phyloP scores from a whole-genome alignment of 2,888 invertebrate species.

The Cephus runcator region DNA sequence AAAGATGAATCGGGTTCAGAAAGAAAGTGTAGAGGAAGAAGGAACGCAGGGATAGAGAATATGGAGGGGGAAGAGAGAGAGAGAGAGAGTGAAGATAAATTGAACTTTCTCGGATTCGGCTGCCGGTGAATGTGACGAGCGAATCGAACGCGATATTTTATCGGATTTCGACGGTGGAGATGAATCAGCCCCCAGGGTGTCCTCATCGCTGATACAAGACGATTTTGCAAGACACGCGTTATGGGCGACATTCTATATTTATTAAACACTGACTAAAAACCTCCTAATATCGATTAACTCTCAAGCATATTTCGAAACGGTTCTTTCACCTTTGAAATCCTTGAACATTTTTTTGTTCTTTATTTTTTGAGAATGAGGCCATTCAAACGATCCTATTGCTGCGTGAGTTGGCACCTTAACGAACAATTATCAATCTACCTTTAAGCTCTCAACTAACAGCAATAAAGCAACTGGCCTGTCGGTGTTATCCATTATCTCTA shows the following conservation, averaged over 20 bases:
- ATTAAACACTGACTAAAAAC: background rate
- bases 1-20: constrained; percentile 9
- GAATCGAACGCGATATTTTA: background rate
- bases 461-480: background rate
- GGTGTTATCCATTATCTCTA: background rate
- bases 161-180: background rate
- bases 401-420: background rate
- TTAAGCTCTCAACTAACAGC: background rate
- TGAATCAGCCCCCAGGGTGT: background rate
- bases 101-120: background rate
- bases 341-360: background rate
- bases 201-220: background rate
- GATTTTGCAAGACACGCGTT: background rate
- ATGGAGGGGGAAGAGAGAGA: background rate
- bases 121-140: constrained; percentile 1
- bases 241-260: background rate
- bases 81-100: background rate
- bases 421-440: background rate
- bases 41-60: background rate
- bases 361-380: background rate
- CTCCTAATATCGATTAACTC: no score
- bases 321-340: background rate
- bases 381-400: background rate
- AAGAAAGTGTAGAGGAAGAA: background rate
- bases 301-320: background rate